A percentile compares a stretch with the other conserved stretches of the same genome.
Evolutionary conservation across 2,888 invertebrate species (phyloP).

Genomic region (Nycteola revayana): DNA sequence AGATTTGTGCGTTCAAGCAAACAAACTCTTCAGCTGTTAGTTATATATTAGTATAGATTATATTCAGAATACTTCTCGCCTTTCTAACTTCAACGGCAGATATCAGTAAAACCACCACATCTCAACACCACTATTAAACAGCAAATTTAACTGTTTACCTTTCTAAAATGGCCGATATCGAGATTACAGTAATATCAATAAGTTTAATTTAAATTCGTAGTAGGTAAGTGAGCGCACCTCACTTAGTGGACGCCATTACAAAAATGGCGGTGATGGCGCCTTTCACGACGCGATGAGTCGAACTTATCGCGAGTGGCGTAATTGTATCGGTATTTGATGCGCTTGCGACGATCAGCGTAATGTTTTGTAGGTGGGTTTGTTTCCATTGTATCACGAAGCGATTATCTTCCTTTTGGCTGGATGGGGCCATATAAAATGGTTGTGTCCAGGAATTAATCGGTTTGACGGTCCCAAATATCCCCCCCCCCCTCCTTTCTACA

Average conservation of each 20-base stretch:
- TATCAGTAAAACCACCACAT: no score
- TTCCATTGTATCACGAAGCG: conserved; percentile 40
- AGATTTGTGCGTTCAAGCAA: no score
- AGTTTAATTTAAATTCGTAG: conserved; percentile 35
- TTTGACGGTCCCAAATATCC: no score
- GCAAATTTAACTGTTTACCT: neutral
- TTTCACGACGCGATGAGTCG: conserved; percentile 41
- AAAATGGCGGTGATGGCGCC: conserved; percentile 23
- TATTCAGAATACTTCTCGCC: no score
- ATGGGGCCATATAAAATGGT: no score
- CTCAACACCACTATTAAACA: no score
- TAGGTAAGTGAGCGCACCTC: conserved; percentile 29
- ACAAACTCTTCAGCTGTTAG: no score
- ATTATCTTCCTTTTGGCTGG: no score
- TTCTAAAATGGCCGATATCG: conserved; percentile 3
- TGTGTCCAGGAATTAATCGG: no score
- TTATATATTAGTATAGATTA: no score
- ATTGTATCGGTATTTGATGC: conserved; percentile 45
- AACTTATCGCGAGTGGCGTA: conserved; percentile 47
- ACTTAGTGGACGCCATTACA: conserved; percentile 32
- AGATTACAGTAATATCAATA: conserved; percentile 25
- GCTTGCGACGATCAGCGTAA: conserved; percentile 27
- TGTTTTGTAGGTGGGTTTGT: conserved; percentile 22
- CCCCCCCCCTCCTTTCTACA: no score
- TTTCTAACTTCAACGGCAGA: no score